Base-by-base conservation (phyloP, 2,797 vertebrate genomes). In the Sitta carolinensis region DNA sequence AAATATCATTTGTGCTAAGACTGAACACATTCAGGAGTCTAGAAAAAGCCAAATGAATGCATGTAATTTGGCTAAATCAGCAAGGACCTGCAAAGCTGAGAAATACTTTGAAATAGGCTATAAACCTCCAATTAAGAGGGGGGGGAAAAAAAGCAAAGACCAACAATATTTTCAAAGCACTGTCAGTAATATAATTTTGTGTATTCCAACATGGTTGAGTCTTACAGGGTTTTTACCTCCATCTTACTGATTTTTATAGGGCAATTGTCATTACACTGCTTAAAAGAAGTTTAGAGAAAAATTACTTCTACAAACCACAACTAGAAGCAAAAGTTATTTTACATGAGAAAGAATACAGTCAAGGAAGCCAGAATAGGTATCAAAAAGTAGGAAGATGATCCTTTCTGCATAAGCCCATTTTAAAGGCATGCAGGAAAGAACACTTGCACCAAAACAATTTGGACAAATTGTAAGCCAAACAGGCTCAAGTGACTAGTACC, bases 401-500 rank as follows among this genome's bases (percentile, higher is more conserved):
- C 32, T 36, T 73, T 73, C 17, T 36, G 9, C 4, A 16, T 51
- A 48, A 89, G 18, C 7, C 51, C 27, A 22, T 52, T 87, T 77
- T 80, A 48, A 85, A 89, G 16, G 19, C 15, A 72, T 8, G 7
- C 15, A 45, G 55, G 19, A 29, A 72, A 57, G 54, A 58, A 11
- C 8, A 36, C 29, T 23, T 40, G 7, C 25, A 68, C 16, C 23
- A 32, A 23, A 45, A 85, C 2, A 77, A 34, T 12, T 18, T 34
- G 42, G 21, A 77, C 1, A 0, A 62, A 38, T 0, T 3, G 0
- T 36, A 91, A 74, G 32, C 20, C 52, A 70, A 67, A 75, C 77
- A 83, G 61, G 13, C 34, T 30, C 0, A 0, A 76, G 18, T 32
- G 14, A 30, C 22, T n/a, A n/a, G 5, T 12, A 76, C 2, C 6